Evolutionary conservation across 2,888 invertebrate species (phyloP).

Genomic region (Eucera pruinosa): DNA sequence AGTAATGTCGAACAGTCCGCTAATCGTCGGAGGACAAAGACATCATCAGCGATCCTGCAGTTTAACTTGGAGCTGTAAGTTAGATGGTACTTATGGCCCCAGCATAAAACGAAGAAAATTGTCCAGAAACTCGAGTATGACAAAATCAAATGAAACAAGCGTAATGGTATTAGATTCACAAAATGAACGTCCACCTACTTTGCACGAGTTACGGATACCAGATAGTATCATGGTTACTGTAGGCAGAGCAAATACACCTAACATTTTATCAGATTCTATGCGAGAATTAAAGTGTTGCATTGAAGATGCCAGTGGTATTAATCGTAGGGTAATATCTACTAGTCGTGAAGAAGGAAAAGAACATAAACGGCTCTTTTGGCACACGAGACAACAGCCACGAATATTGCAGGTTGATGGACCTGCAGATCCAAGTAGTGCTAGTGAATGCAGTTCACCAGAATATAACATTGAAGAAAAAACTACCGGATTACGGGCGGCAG

Average conservation of each 20-base stretch:
- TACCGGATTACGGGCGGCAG: conserved; percentile 45
- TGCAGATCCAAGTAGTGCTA: conserved; percentile 85
- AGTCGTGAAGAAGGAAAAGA: conserved; percentile 80
- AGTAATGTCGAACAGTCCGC: conserved; percentile 85
- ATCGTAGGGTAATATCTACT: conserved; percentile 70
- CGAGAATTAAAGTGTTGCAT: conserved; percentile 78
- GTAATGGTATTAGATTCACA: conserved; percentile 76
- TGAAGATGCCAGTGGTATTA: conserved; percentile 71
- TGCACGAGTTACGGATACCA: conserved; percentile 83
- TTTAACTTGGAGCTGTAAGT: conserved; percentile 89
- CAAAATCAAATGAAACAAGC: conserved; percentile 75
- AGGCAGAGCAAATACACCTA: conserved; percentile 76
- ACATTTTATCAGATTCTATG: conserved; percentile 76
- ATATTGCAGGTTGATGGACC: conserved; percentile 87
- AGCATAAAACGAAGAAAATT: conserved; percentile 90
- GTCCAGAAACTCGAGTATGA: conserved; percentile 76
- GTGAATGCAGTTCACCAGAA: conserved; percentile 83
- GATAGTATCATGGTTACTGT: conserved; percentile 85
- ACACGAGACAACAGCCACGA: conserved; percentile 83
- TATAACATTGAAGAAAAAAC: conserved; percentile 78
- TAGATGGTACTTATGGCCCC: conserved; percentile 87
- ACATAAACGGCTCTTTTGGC: conserved; percentile 83
- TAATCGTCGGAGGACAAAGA: conserved; percentile 84
- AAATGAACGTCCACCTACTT: conserved; percentile 76
- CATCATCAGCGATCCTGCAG: conserved; percentile 89